A percentile compares a stretch with the other conserved stretches of the same genome.
Evolutionary conservation across 2,113 vertebrate species (phyloP).

Genomic region (Scytalopus superciliaris): DNA sequence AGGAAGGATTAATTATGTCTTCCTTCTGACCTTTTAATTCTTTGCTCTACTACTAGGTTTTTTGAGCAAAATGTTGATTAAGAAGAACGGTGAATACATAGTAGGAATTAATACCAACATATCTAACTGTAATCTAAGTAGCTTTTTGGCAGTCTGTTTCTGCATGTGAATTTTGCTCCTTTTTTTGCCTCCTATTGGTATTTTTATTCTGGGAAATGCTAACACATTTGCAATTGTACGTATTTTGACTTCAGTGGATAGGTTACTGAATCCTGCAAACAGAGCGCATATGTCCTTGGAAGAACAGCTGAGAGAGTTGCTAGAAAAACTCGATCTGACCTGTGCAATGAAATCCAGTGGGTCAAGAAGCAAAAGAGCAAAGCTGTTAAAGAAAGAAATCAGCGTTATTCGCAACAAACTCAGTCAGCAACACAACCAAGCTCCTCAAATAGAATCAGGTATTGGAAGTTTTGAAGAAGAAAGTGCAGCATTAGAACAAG

Average conservation of each 20-base stretch:
- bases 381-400: conserved; percentile 92
- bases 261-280: conserved; percentile 85
- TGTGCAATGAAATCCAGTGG: conserved; percentile 95
- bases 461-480: conserved; percentile 77
- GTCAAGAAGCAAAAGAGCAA: conserved; percentile 92
- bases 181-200: not conserved
- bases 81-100: not conserved
- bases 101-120: not conserved
- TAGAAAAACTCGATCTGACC: conserved; percentile 94
- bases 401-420: conserved; percentile 85
- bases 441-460: conserved; percentile 67
- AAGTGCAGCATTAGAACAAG: conserved; percentile 60
- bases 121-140: not conserved
- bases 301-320: conserved; percentile 88
- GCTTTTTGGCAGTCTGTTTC: not conserved
- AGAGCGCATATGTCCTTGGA: conserved; percentile 85
- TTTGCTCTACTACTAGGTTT: not conserved
- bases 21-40: not conserved
- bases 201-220: not conserved
- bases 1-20: not conserved
- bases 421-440: conserved; percentile 80
- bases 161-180: not conserved
- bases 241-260: conserved; percentile 85
- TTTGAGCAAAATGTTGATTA: not conserved
- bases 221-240: not conserved